Conservation (phyloP, 2,113 vertebrate species). For the Cololabis saira region DNA sequence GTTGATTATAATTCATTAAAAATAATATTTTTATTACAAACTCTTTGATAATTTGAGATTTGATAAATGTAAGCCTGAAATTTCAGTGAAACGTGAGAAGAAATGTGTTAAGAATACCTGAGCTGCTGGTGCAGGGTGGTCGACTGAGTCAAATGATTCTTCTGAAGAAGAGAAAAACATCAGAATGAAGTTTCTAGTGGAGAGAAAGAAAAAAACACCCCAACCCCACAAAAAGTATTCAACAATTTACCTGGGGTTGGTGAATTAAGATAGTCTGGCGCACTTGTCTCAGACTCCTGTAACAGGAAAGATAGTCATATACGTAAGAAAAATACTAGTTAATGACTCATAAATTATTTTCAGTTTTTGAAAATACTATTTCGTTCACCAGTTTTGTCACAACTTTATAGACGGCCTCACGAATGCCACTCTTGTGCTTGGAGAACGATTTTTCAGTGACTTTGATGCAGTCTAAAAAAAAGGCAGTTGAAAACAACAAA, state of each 20-base stretch:
- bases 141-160: neutral
- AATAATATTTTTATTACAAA: no score
- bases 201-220: neutral
- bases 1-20: no score
- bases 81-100: neutral
- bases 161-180: conserved; percentile 15
- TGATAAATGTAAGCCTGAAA: no score
- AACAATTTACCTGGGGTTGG: conserved; percentile 26
- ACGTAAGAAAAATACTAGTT: neutral
- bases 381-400: conserved; percentile 31
- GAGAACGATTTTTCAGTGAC: conserved; percentile 20
- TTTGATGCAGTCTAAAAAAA: neutral
- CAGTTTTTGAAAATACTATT: neutral
- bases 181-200: neutral
- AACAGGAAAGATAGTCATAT: neutral
- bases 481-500: neutral
- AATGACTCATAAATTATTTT: neutral
- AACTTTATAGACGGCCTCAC: neutral
- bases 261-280: fast-evolving
- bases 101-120: conserved; percentile 30
- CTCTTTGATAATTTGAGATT: no score
- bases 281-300: neutral
- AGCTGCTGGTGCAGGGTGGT: neutral
- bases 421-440: conserved; percentile 15
- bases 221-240: neutral